A percentile compares a stretch with the other conserved stretches of the same genome.
Conservation (phyloP, 2,888 invertebrate species). For the Subacronicta megacephala region DNA sequence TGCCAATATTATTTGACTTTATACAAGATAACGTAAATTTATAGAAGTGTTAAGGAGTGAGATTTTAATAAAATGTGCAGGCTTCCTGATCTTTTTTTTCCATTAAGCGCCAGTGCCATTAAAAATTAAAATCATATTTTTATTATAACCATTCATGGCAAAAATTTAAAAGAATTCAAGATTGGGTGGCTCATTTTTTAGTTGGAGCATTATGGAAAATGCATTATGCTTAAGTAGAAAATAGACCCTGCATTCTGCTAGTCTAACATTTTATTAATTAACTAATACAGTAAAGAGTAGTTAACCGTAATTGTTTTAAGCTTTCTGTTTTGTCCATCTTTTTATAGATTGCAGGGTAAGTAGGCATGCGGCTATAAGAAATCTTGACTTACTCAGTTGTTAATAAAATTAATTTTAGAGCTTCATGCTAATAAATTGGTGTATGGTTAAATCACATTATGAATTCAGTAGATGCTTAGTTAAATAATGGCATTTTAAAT, state of each 20-base stretch:
- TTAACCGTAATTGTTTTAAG: slow-evolving; percentile 19
- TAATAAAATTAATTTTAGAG: slow-evolving; percentile 25
- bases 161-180: slow-evolving; percentile 66
- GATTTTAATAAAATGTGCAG: slow-evolving; percentile 64
- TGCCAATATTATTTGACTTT: slow-evolving; percentile 75
- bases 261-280: slow-evolving; percentile 20
- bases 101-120: slow-evolving; percentile 44
- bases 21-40: slow-evolving; percentile 49
- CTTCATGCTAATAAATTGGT: slow-evolving; percentile 29
- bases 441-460: slow-evolving; percentile 40
- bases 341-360: slow-evolving; percentile 55
- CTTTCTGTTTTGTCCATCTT: slow-evolving; percentile 32
- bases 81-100: slow-evolving; percentile 71
- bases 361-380: slow-evolving; percentile 67
- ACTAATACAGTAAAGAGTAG: slow-evolving; percentile 19
- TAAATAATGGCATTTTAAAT: slow-evolving; percentile 39
- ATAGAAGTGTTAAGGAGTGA: slow-evolving; percentile 22
- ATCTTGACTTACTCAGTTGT: slow-evolving; percentile 51
- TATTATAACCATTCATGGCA: slow-evolving; percentile 64
- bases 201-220: slow-evolving; percentile 51
- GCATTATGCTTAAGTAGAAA: slow-evolving; percentile 41
- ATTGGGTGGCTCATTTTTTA: slow-evolving; percentile 45
- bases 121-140: slow-evolving; percentile 44
- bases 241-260: slow-evolving; percentile 38
- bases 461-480: slow-evolving; percentile 38